Conservation (phyloP, 2,797 vertebrate genomes). For the Phrynocephalus forsythii region DNA sequence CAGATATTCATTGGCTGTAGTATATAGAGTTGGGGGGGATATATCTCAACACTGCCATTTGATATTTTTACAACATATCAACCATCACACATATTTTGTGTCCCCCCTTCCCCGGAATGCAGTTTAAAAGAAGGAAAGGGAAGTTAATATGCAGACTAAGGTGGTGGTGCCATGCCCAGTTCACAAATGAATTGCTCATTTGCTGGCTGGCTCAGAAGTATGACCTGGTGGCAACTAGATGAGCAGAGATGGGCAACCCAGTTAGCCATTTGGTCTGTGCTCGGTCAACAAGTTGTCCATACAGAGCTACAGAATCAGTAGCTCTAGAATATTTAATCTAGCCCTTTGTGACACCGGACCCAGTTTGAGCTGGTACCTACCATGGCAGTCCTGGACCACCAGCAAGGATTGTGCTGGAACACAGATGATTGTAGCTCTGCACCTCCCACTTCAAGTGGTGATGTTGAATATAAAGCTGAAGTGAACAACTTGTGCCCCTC, state of each 20-base stretch:
- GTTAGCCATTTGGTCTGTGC: not conserved
- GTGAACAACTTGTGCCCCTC: not conserved
- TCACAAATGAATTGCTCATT: not conserved
- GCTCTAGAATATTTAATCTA: not conserved
- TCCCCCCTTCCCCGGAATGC: no score
- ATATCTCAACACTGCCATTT: not conserved
- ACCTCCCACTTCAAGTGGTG: not conserved
- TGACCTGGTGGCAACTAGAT: not conserved
- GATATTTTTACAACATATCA: not conserved
- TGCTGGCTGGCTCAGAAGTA: not conserved
- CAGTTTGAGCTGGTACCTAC: not conserved
- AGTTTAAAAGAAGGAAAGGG: not conserved
- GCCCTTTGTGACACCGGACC: not conserved
- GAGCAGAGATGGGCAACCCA: not conserved
- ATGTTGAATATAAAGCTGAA: not conserved
- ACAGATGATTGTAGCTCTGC: not conserved
- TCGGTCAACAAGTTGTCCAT: not conserved
- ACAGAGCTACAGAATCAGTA: not conserved
- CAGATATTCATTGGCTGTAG: no score
- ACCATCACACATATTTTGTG: not conserved
- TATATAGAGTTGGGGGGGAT: no score
- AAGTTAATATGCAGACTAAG: not conserved
- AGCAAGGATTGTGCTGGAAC: not conserved
- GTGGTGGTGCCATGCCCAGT: not conserved
- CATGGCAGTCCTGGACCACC: not conserved